A percentile compares a stretch with the other conserved stretches of the same genome.
These are phyloP conservation scores for Macaca mulatta DNA, from an alignment of 2,113 vertebrate species.

Conservation along the genomic window DNA sequence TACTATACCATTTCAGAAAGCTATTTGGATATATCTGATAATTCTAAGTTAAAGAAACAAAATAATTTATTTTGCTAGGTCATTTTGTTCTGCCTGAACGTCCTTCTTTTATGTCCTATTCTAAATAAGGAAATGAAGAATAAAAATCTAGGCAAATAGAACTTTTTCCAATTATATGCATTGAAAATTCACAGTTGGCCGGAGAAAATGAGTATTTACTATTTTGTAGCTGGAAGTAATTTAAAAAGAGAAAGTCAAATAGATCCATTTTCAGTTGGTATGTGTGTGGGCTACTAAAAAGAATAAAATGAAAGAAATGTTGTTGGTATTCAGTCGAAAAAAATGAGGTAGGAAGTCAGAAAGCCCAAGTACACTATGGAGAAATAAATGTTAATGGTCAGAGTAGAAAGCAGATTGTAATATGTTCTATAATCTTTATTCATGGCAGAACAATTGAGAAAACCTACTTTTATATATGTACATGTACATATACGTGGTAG, in stretches of 20 bases:
- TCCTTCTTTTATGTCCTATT: neutral
- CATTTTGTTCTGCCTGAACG: neutral
- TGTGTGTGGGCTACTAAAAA: neutral
- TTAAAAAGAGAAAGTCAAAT: constrained; percentile 44
- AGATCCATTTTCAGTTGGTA: constrained; percentile 17
- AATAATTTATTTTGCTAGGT: constrained; percentile 5
- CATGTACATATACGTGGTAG: rapidly evolving
- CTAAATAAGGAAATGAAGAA: neutral
- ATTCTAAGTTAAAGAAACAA: neutral
- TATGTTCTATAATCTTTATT: neutral
- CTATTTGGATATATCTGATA: neutral
- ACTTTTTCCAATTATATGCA: constrained; percentile 30
- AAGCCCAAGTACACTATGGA: neutral
- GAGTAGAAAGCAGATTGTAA: neutral
- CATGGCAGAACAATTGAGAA: neutral
- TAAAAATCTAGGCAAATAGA: constrained; percentile 34
- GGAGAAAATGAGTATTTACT: constrained; percentile 63
- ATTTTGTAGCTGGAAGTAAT: constrained; percentile 54
- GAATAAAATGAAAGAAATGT: neutral
- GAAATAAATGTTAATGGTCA: neutral
- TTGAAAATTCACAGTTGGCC: constrained; percentile 37
- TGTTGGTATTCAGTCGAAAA: neutral
- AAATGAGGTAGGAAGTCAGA: neutral
- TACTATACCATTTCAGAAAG: neutral
- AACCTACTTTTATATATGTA: neutral